Base-by-base conservation (phyloP, 35 echinoderm and acorn worm species). In the Acanthaster planci region DNA sequence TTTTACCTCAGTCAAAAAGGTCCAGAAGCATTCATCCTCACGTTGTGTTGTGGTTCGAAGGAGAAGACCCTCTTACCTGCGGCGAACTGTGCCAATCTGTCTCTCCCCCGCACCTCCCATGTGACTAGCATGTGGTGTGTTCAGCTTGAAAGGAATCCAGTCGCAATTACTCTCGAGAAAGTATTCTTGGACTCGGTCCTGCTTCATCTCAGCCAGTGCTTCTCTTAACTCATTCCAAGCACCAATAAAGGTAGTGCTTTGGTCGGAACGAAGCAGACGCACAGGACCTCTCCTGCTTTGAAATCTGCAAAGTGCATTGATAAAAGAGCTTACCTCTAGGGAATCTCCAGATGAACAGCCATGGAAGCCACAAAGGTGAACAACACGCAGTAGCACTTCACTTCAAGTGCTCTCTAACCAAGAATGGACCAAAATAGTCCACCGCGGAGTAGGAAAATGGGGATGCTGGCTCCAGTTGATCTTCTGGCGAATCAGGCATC, bases 341-440 rank as follows among this genome's bases (percentile, higher is more conserved):
- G 64, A 67, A 55, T 82, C 22, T 95, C 89, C n/a, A 95, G 50
- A 84, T 95, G 93, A 16, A 95, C 81, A 80, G 55, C 84, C 29
- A 79, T 37, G 9, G 84, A 91, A 2, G 92, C 53, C 93, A 88
- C 79, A 36, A 88, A 94, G 10, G 89, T 91, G 72, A 91, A 94
- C 1, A 94, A 44, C 5, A 92, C 83, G 18, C 92, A 87, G 78
- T 90, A 94, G 9, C 93, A 30, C 37, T 94, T 94, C n/a, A 89
- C 60, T 42, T 87, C 38, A n/a, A 76, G 90, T 34, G 79, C 15
- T 57, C 80, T 56, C 52, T 94, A 0, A 91, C 57, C 18, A 76
- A 60, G 42, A 86, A 94, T 22, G 84, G 89, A 31, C 93, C 93
- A 78, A 95, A 95, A 38, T 56, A 91, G 55, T 95, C 93, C 37